phyloP scores from a whole-genome alignment of 2,888 invertebrate genomes.

The Idaea straminata region DNA sequence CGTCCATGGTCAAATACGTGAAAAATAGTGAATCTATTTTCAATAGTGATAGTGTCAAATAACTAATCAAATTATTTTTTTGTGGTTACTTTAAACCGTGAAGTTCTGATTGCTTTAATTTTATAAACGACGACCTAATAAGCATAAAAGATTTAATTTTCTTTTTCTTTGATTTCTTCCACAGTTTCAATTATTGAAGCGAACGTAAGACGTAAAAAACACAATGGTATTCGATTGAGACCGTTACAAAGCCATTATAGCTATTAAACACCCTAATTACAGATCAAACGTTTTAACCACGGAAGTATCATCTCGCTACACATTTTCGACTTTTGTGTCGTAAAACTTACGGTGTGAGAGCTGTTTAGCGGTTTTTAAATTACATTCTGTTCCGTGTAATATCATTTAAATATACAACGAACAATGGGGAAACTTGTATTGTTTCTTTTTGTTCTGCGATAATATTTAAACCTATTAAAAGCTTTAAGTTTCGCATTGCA shows the following conservation, averaged over 20 bases:
- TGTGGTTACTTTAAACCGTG: neutral
- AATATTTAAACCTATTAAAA: neutral
- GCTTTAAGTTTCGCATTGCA: neutral
- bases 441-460: slow-evolving; percentile 15
- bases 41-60: slow-evolving; percentile 18
- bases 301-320: slow-evolving; percentile 64
- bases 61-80: slow-evolving; percentile 6
- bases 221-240: slow-evolving; percentile 64
- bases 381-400: slow-evolving; percentile 49
- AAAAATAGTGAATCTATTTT: neutral
- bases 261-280: slow-evolving; percentile 74
- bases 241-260: slow-evolving; percentile 68
- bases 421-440: slow-evolving; percentile 27
- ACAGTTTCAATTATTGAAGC: slow-evolving; percentile 47
- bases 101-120: neutral
- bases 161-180: slow-evolving; percentile 41
- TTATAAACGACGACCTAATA: neutral
- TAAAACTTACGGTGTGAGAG: slow-evolving; percentile 57
- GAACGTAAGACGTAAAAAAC: slow-evolving; percentile 52
- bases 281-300: slow-evolving; percentile 73
- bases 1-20: too few relatives aligned
- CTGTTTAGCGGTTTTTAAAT: slow-evolving; percentile 65
- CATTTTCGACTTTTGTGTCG: slow-evolving; percentile 65
- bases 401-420: slow-evolving; percentile 26
- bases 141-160: slow-evolving; percentile 14